A percentile compares a stretch with the other conserved stretches of the same genome.
phyloP scores from a whole-genome alignment of 2,888 invertebrate species.

The Cheilosia vulpina region DNA sequence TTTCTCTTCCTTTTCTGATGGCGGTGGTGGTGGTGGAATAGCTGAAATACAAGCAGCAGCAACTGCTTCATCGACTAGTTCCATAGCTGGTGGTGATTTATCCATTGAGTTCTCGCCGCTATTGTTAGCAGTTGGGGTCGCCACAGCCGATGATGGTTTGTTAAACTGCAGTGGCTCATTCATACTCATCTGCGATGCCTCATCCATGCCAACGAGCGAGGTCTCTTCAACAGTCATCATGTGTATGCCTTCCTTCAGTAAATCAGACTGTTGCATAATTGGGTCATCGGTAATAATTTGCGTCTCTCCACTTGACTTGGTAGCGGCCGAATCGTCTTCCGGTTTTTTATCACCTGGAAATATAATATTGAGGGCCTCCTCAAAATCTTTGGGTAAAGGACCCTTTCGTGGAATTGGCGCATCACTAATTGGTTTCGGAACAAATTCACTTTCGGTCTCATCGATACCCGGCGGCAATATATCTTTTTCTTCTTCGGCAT shows the following conservation, averaged over 20 bases:
- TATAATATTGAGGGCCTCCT: constrained; percentile 86
- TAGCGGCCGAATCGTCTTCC: constrained; percentile 77
- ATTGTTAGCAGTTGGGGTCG: constrained; percentile 53
- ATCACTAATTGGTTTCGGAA: constrained; percentile 83
- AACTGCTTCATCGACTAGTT: constrained; percentile 47
- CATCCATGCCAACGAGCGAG: constrained; percentile 78
- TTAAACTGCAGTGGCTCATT: constrained; percentile 79
- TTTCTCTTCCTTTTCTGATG: constrained; percentile 52
- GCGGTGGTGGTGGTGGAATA: constrained; percentile 76
- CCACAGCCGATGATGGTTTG: constrained; percentile 70
- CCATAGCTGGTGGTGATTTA: constrained; percentile 47
- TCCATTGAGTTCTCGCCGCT: constrained; percentile 62
- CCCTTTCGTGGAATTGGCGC: constrained; percentile 83
- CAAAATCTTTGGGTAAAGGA: constrained; percentile 86
- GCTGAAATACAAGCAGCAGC: constrained; percentile 54
- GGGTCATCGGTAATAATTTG: constrained; percentile 80
- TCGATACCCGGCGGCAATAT: constrained; percentile 83
- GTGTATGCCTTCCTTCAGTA: constrained; percentile 82
- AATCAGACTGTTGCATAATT: constrained; percentile 79
- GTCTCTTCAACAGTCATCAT: constrained; percentile 81
- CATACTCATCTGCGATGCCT: constrained; percentile 79
- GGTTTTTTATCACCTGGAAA: constrained; percentile 85
- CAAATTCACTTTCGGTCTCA: constrained; percentile 82
- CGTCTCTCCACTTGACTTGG: constrained; percentile 76
- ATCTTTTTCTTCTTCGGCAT: constrained; percentile 79